Conservation (phyloP, 2,113 vertebrate genomes). For the Melanostigma gelatinosum region DNA sequence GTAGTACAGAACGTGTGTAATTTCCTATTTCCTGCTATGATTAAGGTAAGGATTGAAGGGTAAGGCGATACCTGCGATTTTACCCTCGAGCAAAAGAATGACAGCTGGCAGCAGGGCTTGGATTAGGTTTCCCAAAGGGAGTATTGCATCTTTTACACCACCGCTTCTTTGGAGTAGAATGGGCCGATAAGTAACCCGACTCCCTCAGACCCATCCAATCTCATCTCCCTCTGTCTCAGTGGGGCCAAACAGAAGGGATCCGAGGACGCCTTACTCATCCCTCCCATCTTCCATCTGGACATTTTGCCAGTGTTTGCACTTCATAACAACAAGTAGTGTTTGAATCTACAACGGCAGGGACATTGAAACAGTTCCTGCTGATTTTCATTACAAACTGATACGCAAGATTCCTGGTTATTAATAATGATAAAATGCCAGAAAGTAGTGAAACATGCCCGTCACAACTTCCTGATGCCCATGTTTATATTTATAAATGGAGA, state of each 20-base stretch:
- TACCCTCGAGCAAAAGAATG: constrained; percentile 73
- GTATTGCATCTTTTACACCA: constrained; percentile 81
- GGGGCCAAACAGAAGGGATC: constrained; percentile 78
- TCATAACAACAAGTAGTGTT: neutral
- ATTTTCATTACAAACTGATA: neutral
- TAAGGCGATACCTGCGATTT: constrained; percentile 79
- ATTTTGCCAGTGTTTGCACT: constrained; percentile 59
- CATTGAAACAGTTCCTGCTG: neutral
- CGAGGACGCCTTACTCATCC: constrained; percentile 76
- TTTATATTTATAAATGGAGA: neutral
- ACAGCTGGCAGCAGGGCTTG: constrained; percentile 80
- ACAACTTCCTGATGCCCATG: neutral
- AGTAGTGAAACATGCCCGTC: neutral
- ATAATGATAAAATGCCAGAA: neutral
- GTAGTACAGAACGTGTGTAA: constrained; percentile 24
- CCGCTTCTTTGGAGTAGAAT: constrained; percentile 73
- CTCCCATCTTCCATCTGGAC: constrained; percentile 83
- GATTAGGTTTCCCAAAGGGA: constrained; percentile 81
- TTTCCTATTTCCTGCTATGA: constrained; percentile 57
- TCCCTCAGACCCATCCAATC: constrained; percentile 79
- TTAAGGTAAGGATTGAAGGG: constrained; percentile 72
- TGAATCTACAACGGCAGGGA: neutral
- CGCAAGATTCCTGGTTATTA: neutral
- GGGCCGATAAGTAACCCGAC: constrained; percentile 80
- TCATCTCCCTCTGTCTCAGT: constrained; percentile 70